A percentile compares a stretch with the other conserved stretches of the same genome.
Evolutionary conservation across 2,113 vertebrate species (phyloP).

Genomic region (Perca schrenkii): DNA sequence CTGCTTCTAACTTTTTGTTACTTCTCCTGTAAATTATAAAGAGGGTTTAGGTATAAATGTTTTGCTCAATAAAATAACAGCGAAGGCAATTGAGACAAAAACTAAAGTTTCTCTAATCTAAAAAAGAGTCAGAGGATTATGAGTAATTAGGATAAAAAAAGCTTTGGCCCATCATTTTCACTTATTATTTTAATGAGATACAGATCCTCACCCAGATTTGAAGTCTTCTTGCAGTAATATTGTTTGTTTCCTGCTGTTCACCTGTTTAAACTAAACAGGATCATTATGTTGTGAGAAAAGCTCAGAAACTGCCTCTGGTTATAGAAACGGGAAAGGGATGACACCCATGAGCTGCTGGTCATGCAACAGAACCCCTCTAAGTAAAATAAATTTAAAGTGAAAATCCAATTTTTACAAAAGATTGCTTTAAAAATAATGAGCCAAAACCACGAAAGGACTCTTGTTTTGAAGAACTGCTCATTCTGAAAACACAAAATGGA

Average conservation of each 20-base stretch:
- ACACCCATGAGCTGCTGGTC: conserved; percentile 15
- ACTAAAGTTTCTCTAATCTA: neutral
- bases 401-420: conserved; percentile 22
- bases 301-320: neutral
- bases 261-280: neutral
- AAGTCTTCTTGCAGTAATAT: neutral
- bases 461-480: too few species aligned
- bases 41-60: neutral
- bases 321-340: neutral
- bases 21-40: conserved; percentile 14
- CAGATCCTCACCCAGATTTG: neutral
- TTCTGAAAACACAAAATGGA: too few species aligned
- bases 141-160: conserved; percentile 7
- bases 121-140: conserved; percentile 9
- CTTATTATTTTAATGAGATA: neutral
- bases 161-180: neutral
- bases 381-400: too few species aligned
- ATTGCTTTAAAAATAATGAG: conserved; percentile 26
- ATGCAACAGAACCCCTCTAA: neutral
- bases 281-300: conserved; percentile 1
- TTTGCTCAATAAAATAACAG: conserved; percentile 31
- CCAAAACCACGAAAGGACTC: too few species aligned
- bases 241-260: neutral
- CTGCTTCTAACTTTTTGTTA: conserved; percentile 31
- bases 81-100: conserved; percentile 4